A percentile compares a stretch with the other conserved stretches of the same genome.
phyloP scores from a whole-genome alignment of 1,140 invertebrate species.

The Amphibalanus amphitrite region DNA sequence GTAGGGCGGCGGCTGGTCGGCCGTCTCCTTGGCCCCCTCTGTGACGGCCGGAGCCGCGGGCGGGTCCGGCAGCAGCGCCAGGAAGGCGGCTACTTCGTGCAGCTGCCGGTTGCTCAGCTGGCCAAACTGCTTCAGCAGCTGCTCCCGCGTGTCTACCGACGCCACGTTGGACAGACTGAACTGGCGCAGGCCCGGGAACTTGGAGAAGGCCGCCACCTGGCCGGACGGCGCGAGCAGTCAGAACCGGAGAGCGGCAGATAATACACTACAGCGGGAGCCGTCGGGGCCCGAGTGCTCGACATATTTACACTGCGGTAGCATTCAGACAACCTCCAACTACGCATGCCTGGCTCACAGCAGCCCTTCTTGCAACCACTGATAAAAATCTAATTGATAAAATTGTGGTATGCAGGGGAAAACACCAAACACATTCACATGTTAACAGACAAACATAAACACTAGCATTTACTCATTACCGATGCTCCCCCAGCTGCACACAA shows the following conservation, averaged over 20 bases:
- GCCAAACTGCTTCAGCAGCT: slow-evolving; percentile 70
- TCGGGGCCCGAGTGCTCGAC: no score
- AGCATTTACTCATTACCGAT: no score
- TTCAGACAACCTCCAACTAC: no score
- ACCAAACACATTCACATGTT: no score
- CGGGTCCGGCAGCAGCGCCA: slow-evolving; percentile 63
- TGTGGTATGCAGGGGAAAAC: no score
- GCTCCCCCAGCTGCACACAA: no score
- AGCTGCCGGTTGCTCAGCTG: slow-evolving; percentile 55
- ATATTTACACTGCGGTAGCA: no score
- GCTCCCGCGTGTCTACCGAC: slow-evolving; percentile 72
- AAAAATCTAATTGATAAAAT: no score
- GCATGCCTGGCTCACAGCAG: no score
- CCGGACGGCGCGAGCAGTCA: slow-evolving; percentile 23
- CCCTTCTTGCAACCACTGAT: no score
- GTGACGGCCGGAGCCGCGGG: neutral
- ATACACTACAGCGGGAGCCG: slow-evolving; percentile 4
- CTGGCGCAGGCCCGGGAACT: slow-evolving; percentile 66
- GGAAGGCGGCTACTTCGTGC: slow-evolving; percentile 60
- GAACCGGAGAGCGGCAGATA: slow-evolving; percentile 11
- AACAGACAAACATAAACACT: no score
- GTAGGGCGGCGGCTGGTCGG: neutral
- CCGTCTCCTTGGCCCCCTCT: slow-evolving; percentile 12
- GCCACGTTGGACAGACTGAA: slow-evolving; percentile 89
- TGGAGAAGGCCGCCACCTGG: slow-evolving; percentile 78